Evolutionary conservation across 2,113 vertebrate species (phyloP), one percentile per base, ranked within the genome.

Genomic region (Colius striatus): DNA sequence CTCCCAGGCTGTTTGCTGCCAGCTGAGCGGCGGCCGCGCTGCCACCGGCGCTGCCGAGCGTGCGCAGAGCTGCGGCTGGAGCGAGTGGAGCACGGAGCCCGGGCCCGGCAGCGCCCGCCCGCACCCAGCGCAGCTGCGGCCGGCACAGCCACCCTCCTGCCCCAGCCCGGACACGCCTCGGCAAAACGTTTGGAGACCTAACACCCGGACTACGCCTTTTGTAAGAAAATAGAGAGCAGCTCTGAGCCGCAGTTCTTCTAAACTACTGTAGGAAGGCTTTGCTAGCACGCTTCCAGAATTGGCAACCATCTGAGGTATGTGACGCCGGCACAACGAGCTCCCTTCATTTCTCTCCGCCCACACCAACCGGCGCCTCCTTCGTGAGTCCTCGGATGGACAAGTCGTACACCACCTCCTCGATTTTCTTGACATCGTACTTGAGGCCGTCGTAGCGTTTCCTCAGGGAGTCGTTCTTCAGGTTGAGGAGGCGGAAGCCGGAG

Each of bases 401-500:
- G 87, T 99, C 99, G 0, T 99, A 99, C 78, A 99, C 99, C 92
- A 99, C 99, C 86, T 99, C 99, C 97, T 99, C 99, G 2, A 99
- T 99, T 93, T 99, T 99, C 98, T 99, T 99, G 96, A 99, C 99
- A 0, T 99, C 99, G 0, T 99, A 99, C 91, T 99, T 99, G 63
- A 99, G 98, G 94, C 99, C 99, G 8, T 99, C 99, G 3, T 99
- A 99, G 29, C 99, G 99, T 86, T 99, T 99, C 91, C 99, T 97
- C 90, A 99, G 97, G 7, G 99, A 99, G 97, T 99, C 99, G 0
- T 99, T 99, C 96, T 99, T 99, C 96, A 99, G 97, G 97, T 99
- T 99, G 92, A 99, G 99, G 70, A 99, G 98, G 4, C 99, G 99
- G 97, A 99, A 99, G 53, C 99, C 99, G 0, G 99, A 99, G 97